Evolutionary conservation across 2,113 vertebrate genomes (phyloP).

Genomic region (Coracopsis vasa): DNA sequence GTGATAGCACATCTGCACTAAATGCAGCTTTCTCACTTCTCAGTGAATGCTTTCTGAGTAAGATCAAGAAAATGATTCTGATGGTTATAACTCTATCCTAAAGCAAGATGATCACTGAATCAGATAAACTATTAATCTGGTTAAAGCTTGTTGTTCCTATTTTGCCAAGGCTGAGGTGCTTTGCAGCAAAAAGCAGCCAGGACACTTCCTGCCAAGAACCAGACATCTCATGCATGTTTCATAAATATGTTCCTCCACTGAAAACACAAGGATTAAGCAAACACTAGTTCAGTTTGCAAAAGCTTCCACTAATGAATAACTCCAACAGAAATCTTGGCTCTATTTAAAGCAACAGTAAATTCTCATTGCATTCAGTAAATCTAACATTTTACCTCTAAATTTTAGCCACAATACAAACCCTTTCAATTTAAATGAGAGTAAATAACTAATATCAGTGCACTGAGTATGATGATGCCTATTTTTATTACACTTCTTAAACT

Average conservation of each 20-base stretch:
- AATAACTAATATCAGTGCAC: not conserved
- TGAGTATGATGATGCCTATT: not conserved
- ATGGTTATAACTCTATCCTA: conserved; percentile 30
- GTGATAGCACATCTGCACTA: not conserved
- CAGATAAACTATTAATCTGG: conserved; percentile 65
- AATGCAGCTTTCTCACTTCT: not conserved
- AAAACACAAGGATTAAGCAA: conserved; percentile 51
- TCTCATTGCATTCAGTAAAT: not conserved
- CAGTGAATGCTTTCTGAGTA: not conserved
- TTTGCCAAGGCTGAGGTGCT: conserved; percentile 45
- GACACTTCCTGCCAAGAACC: conserved; percentile 13
- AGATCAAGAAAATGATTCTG: conserved; percentile 43
- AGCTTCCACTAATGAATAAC: conserved; percentile 17
- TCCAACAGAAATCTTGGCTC: not conserved
- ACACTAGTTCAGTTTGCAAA: not conserved
- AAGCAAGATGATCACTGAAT: conserved; percentile 59
- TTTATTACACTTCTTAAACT: not conserved
- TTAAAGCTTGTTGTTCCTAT: conserved; percentile 49
- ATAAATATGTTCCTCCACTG: conserved; percentile 25
- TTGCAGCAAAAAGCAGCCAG: conserved; percentile 36
- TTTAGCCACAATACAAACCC: not conserved
- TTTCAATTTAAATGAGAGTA: not conserved
- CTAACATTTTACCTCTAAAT: not conserved
- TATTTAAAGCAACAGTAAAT: conserved; percentile 13
- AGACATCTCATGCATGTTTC: conserved; percentile 57